Base-by-base conservation (phyloP, 2,797 vertebrate genomes). In the Intellagama lesueurii region DNA sequence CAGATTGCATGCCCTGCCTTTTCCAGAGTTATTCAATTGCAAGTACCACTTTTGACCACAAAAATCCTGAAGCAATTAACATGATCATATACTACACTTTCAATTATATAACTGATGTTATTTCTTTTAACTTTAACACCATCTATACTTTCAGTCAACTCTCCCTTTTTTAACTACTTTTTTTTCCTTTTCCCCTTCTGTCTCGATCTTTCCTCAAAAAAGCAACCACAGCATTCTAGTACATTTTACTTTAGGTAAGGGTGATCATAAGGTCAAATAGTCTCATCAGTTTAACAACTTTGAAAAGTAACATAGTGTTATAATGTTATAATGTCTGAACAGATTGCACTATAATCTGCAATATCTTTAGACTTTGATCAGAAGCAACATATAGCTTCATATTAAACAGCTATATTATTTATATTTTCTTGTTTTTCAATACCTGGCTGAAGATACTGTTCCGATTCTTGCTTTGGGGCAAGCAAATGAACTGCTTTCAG, bases 401-500 rank as follows among this genome's bases (percentile, higher is more conserved):
- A 6, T 75, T 2, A 89, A 81, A 87, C 32, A 35, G 64, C 7
- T 70, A 3, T 2, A 28, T 7, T n/a, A 70, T 26, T 87, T 47
- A 88, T 0, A 22, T 77, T n/a, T 91, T 85, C 80, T 0, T 6
- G 17, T 77, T 76, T 56, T 82, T 88, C 81, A 44, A 87, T 93
- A 97, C 93, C 95, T 93, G 93, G 87, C 60, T 95, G 95, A 64
- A 93, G 91, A 69, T 64, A 90, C 75, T 86, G 89, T 64, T 79
- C 91, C 90, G 90, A 94, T 68, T 94, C 9, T 0, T 91, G 91
- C 83, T 92, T 94, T 26, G 92, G 92, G 9, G 95, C 89, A 86
- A 96, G 88, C 81, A 95, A 22, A 49, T 93, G 84, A 79, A 95
- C 64, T 1, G 91, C 83, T 81, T 95, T 95, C 5, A 94, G 86